Conservation (phyloP, 2,888 invertebrate genomes). For the Acronicta psi region DNA sequence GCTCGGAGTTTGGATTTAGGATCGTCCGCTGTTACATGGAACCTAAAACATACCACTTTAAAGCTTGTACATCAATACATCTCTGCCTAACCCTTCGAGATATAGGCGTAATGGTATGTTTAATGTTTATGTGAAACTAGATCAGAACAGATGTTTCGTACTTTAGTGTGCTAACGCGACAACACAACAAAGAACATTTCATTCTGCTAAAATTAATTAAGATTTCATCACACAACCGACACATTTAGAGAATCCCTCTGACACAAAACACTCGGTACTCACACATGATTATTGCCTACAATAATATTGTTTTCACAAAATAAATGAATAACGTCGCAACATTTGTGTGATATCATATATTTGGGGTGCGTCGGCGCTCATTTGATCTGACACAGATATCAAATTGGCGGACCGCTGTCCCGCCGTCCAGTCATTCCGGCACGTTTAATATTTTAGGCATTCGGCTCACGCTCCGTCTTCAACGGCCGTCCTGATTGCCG, state of each 20-base stretch:
- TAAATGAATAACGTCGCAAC: conserved; percentile 43
- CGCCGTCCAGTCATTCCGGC: conserved; percentile 75
- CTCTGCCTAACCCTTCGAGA: too few species aligned
- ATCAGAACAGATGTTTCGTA: conserved; percentile 12
- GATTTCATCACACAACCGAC: conserved; percentile 12
- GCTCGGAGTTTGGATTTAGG: too few species aligned
- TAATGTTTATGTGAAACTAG: conserved; percentile 2
- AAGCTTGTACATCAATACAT: too few species aligned
- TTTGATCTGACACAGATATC: conserved; percentile 73
- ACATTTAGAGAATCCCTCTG: conserved; percentile 8
- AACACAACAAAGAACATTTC: conserved; percentile 21
- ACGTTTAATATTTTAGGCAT: conserved; percentile 87
- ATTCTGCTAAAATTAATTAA: conserved; percentile 4
- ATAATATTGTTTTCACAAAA: conserved; percentile 43
- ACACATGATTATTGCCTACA: conserved; percentile 28
- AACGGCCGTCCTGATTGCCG: conserved; percentile 88
- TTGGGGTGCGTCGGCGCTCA: conserved; percentile 59
- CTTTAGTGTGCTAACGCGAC: conserved; percentile 5
- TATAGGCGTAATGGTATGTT: too few species aligned
- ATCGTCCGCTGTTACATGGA: too few species aligned
- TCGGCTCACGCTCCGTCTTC: conserved; percentile 87
- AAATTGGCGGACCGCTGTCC: conserved; percentile 78
- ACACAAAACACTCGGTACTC: conserved; percentile 16
- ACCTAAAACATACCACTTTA: too few species aligned
- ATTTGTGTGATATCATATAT: conserved; percentile 56